A percentile compares a stretch with the other conserved stretches of the same genome.
Conservation (phyloP, 2,888 invertebrate species). For the Nowickia ferox region DNA sequence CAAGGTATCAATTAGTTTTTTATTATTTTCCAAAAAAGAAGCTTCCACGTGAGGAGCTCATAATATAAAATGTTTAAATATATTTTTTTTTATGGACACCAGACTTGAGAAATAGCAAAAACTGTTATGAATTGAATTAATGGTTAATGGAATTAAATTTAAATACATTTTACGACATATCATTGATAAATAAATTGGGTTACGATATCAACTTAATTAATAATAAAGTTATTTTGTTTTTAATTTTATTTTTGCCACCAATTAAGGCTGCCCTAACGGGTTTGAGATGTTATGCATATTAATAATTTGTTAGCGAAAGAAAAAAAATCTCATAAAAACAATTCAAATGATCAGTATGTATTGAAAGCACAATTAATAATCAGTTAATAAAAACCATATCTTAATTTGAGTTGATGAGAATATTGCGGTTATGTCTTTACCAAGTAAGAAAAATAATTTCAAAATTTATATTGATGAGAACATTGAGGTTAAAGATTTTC, state of each 20-base stretch:
- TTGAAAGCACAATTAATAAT: not conserved
- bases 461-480: too few species aligned
- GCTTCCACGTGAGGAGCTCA: too few species aligned
- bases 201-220: slow-evolving; percentile 42
- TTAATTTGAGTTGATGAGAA: not conserved
- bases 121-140: slow-evolving; percentile 18
- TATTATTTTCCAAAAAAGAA: too few species aligned
- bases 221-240: slow-evolving; percentile 10
- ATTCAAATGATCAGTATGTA: not conserved
- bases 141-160: slow-evolving; percentile 34
- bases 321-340: slow-evolving; percentile 13
- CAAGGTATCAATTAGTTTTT: too few species aligned
- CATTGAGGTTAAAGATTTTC: too few species aligned
- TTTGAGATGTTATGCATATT: slow-evolving; percentile 15
- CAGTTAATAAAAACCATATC: not conserved
- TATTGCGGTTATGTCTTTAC: not conserved
- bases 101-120: not conserved
- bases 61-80: not conserved
- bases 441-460: too few species aligned
- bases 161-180: slow-evolving; percentile 11
- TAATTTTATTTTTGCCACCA: not conserved
- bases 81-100: not conserved
- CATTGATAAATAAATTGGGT: slow-evolving; percentile 43
- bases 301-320: slow-evolving; percentile 12
- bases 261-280: slow-evolving; percentile 38